phyloP scores from a whole-genome alignment of 2,113 vertebrate species.

The Rattus norvegicus region DNA sequence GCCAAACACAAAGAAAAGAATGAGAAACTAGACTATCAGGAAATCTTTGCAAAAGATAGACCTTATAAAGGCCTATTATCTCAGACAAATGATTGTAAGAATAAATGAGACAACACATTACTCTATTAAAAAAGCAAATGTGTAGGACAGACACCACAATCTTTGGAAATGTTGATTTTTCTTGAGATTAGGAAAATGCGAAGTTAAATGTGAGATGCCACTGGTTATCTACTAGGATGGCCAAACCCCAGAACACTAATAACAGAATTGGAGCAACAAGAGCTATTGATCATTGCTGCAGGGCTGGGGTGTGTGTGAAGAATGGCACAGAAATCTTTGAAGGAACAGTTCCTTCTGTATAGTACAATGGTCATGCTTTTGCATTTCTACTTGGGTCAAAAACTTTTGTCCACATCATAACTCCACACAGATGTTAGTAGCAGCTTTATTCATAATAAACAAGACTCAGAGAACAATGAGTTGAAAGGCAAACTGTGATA shows the following conservation, averaged over 20 bases:
- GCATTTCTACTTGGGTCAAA: constrained; percentile 11
- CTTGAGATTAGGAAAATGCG: constrained; percentile 17
- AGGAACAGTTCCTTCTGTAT: background rate
- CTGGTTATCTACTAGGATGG: background rate
- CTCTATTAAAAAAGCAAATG: background rate
- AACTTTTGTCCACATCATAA: background rate
- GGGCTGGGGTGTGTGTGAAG: background rate
- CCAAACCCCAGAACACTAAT: background rate
- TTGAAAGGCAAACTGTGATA: background rate
- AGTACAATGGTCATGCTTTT: background rate
- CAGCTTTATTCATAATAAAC: background rate
- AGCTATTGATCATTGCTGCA: background rate
- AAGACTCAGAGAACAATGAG: constrained; percentile 1
- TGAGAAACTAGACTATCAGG: background rate
- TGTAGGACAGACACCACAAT: background rate
- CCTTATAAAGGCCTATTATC: background rate
- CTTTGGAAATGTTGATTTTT: background rate
- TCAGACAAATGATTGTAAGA: constrained; percentile 13
- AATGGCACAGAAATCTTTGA: background rate
- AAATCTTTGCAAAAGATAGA: constrained; percentile 40
- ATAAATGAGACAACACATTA: background rate
- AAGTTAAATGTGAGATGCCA: background rate
- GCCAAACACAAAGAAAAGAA: background rate
- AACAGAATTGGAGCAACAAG: background rate
- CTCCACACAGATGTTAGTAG: background rate